Base-by-base conservation (phyloP, 2,888 invertebrate species). In the Lycia hirtaria region DNA sequence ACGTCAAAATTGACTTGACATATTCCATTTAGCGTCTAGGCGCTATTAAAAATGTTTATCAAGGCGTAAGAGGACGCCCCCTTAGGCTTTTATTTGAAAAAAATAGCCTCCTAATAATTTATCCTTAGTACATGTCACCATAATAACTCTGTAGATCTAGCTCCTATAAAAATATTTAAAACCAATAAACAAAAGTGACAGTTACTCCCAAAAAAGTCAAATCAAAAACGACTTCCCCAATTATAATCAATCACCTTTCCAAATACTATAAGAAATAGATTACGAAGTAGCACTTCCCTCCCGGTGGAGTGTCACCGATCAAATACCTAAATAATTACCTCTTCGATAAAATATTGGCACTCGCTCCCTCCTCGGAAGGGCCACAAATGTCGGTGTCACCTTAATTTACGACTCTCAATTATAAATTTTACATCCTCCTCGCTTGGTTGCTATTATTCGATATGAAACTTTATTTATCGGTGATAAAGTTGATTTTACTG, bases 371-470 rank as follows among this genome's bases (percentile, higher is more conserved):
- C 81, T 78, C 33, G 19, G 15, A 37, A 43, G 52, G 52, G 88
- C 85, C 89, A 85, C 92, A 92, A 92, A 89, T 92, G 92, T 88
- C 90, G 90, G 84, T 92, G 92, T 92, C 92, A 92, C 92, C 88
- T 92, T 92, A 92, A 92, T 92, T 92, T 92, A 92, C 91, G 89
- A 80, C 85, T 83, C 85, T 85, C 91, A 92, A 92, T 92, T 92
- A 92, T 90, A 89, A 92, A 92, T 83, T 89, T 87, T 76, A 84
- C 84, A 86, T 85, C 81, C 76, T 72, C 73, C 61, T 43, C 64
- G 64, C 63, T 52, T 50, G 26, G 20, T 35, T 6, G 32, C 37
- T n/a, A 7, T 32, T 49, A 20, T 35, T 20, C 40, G 2, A 71
- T 67, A 56, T 24, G 56, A 49, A 48, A 68, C 76, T 60, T 56